Conservation (phyloP, 92 coral and sea anemone genomes). For the Hydrozoanthus gracilis region DNA sequence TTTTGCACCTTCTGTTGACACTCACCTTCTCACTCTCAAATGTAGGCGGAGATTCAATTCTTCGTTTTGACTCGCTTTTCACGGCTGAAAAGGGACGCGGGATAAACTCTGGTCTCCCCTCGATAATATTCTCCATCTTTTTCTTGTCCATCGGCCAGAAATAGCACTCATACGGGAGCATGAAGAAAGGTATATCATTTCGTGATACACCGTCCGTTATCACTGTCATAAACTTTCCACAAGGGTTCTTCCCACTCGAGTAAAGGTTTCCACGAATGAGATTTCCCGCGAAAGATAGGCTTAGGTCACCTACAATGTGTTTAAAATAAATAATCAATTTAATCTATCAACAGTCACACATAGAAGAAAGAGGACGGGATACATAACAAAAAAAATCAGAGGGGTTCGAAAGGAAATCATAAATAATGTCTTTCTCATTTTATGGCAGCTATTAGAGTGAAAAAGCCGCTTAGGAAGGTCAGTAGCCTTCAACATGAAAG, state of each 20-base stretch:
- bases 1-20: too few species aligned
- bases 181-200: constrained; percentile 31
- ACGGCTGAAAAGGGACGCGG: constrained; percentile 17
- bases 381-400: too few species aligned
- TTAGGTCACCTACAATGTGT: constrained; percentile 3
- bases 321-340: not conserved
- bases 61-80: constrained; percentile 16
- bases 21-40: not conserved
- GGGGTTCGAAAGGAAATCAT: too few species aligned
- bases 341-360: not conserved
- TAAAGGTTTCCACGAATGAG: constrained; percentile 37
- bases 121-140: constrained; percentile 44
- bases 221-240: constrained; percentile 41
- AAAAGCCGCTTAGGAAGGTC: too few species aligned
- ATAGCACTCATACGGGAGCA: constrained; percentile 21
- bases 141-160: constrained; percentile 35
- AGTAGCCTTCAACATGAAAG: too few species aligned
- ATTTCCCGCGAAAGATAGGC: constrained; percentile 14
- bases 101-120: constrained; percentile 38
- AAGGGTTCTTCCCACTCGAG: constrained; percentile 28
- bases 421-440: not conserved
- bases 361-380: too few species aligned
- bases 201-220: constrained; percentile 20
- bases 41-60: not conserved
- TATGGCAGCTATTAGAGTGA: not conserved